These are phyloP conservation scores for Megaleporinus macrocephalus DNA, from an alignment of 2,113 vertebrate species.

Conservation along the genomic window DNA sequence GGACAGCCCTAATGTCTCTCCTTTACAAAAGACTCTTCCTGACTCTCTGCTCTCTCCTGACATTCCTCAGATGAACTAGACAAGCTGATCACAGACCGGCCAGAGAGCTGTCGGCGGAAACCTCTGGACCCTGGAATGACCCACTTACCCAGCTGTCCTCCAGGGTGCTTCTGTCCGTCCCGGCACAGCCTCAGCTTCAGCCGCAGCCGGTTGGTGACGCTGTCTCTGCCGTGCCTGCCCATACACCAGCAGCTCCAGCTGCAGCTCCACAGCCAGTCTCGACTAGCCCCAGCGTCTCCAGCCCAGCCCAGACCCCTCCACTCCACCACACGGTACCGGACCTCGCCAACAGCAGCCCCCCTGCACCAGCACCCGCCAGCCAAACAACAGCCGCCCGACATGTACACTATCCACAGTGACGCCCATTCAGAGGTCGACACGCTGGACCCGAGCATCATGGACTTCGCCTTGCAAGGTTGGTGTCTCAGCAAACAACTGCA, in stretches of 20 bases:
- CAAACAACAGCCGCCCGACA: constrained; percentile 76
- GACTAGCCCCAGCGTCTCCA: constrained; percentile 85
- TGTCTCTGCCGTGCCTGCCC: constrained; percentile 88
- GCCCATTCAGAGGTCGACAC: constrained; percentile 88
- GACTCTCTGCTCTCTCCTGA: constrained; percentile 30
- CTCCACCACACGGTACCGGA: constrained; percentile 83
- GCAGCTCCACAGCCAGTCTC: constrained; percentile 88
- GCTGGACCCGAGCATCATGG: constrained; percentile 95
- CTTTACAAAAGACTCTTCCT: too few species aligned
- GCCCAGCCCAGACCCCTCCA: constrained; percentile 90
- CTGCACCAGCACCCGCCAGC: constrained; percentile 62
- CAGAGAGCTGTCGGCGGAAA: constrained; percentile 89
- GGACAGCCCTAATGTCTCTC: too few species aligned
- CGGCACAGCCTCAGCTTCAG: constrained; percentile 76
- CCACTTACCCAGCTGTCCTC: constrained; percentile 69
- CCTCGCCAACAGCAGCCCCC: constrained; percentile 71
- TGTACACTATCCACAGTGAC: constrained; percentile 81
- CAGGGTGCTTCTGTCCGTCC: constrained; percentile 67
- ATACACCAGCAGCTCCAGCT: constrained; percentile 84
- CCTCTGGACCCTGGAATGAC: constrained; percentile 69
- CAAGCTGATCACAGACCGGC: constrained; percentile 95
- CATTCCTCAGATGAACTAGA: constrained; percentile 88
- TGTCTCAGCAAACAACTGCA: neutral
- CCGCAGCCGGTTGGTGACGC: constrained; percentile 85
- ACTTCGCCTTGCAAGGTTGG: constrained; percentile 94